Percentiles rank a stretch among this genome's conserved stretches.
These are phyloP conservation scores for Samia ricini DNA, from an alignment of 1,140 invertebrate genomes.

Conservation along the genomic window DNA sequence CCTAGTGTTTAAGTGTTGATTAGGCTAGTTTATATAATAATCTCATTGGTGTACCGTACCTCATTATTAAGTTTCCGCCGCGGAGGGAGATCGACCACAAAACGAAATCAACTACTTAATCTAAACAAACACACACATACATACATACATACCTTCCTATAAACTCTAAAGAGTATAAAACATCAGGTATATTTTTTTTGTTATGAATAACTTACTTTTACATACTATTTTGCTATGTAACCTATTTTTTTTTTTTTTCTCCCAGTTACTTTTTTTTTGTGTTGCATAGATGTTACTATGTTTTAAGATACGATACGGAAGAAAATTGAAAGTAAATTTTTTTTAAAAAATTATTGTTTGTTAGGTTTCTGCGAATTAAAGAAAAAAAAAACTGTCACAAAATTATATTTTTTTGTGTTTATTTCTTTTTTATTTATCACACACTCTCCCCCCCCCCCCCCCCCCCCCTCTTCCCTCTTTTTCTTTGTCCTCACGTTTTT, in stretches of 20 bases:
- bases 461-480: slow-evolving; percentile 31
- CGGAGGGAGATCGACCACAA: slow-evolving; percentile 53
- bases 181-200: slow-evolving; percentile 61
- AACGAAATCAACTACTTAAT: slow-evolving; percentile 49
- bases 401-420: slow-evolving; percentile 68
- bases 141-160: slow-evolving; percentile 77
- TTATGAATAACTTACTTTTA: too few species aligned
- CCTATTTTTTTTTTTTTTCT: slow-evolving; percentile 62
- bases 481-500: slow-evolving; percentile 39
- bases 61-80: slow-evolving; percentile 48
- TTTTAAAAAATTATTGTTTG: slow-evolving; percentile 76
- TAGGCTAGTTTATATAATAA: slow-evolving; percentile 67
- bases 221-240: neutral
- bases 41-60: slow-evolving; percentile 67
- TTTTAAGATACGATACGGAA: slow-evolving; percentile 75
- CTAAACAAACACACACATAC: too few species aligned
- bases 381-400: slow-evolving; percentile 73
- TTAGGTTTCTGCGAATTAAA: slow-evolving; percentile 79
- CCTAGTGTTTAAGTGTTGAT: slow-evolving; percentile 63
- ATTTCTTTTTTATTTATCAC: slow-evolving; percentile 40
- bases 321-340: slow-evolving; percentile 24
- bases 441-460: neutral
- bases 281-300: slow-evolving; percentile 79
- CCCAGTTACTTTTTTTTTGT: slow-evolving; percentile 75
- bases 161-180: slow-evolving; percentile 76